A percentile compares a stretch with the other conserved stretches of the same genome.
phyloP scores from a whole-genome alignment of 2,888 invertebrate genomes.

The Platycheirus albimanus region DNA sequence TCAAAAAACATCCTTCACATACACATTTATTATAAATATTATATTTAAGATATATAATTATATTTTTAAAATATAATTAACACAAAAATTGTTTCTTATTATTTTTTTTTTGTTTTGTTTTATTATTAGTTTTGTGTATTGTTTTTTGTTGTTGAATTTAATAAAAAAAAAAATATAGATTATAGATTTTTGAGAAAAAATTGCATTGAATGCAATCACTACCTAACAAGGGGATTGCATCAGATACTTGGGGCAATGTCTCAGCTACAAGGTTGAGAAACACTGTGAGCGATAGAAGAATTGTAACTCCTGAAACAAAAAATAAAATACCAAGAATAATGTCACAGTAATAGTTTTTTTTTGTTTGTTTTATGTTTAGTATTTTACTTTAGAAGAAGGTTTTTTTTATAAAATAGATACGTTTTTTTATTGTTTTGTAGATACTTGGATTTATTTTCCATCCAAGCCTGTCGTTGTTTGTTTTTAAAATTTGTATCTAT shows the following conservation, averaged over 20 bases:
- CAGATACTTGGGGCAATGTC: constrained; percentile 99
- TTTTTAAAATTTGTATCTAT: too few relatives aligned
- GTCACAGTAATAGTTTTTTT: constrained; percentile 55
- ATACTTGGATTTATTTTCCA: not conserved
- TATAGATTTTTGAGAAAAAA: constrained; percentile 77
- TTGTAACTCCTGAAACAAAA: constrained; percentile 96
- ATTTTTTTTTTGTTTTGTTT: constrained; percentile 37
- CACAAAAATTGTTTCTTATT: constrained; percentile 42
- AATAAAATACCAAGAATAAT: constrained; percentile 75
- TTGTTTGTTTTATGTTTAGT: constrained; percentile 38
- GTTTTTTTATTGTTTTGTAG: not conserved
- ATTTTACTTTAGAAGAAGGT: constrained; percentile 20
- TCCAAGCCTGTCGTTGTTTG: too few relatives aligned
- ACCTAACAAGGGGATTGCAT: constrained; percentile 99
- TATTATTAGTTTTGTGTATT: constrained; percentile 38
- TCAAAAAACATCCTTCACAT: constrained; percentile 70
- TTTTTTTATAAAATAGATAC: not conserved
- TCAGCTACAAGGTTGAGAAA: constrained; percentile 99
- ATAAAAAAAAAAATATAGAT: not conserved
- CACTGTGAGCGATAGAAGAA: constrained; percentile 99
- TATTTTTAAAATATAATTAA: constrained; percentile 56
- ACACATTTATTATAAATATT: constrained; percentile 67
- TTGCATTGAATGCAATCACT: constrained; percentile 85
- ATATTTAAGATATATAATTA: constrained; percentile 65
- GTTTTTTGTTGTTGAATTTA: constrained; percentile 27